These are phyloP conservation scores for Latrodectus geometricus DNA, from an alignment of 1,140 invertebrate species.

Conservation along the genomic window DNA sequence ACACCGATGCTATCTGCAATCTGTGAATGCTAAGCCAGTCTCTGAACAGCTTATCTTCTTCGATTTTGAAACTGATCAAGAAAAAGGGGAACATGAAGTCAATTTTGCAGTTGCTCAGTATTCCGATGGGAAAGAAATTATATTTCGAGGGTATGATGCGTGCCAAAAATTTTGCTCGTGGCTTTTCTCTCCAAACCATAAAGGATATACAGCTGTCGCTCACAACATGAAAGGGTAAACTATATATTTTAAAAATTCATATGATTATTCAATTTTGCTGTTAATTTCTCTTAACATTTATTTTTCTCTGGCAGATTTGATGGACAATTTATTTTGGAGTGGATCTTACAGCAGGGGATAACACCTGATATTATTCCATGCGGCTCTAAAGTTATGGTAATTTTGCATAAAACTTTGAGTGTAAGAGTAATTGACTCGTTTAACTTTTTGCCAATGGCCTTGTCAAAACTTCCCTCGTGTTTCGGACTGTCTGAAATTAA, in stretches of 20 bases:
- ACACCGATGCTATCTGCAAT: background rate
- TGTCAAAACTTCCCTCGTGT: conserved; percentile 22
- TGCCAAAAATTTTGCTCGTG: conserved; percentile 2
- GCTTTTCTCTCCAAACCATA: conserved; percentile 13
- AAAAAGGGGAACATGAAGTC: background rate
- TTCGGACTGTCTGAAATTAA: conserved; percentile 34
- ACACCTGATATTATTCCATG: conserved; percentile 6
- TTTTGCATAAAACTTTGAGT: background rate
- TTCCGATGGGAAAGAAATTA: background rate
- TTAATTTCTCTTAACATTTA: background rate
- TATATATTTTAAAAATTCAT: background rate
- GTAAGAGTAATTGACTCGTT: conserved; percentile 15
- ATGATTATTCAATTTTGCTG: background rate
- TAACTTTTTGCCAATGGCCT: conserved; percentile 58
- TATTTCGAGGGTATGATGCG: background rate
- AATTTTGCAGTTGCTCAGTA: conserved; percentile 17
- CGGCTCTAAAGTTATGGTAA: conserved; percentile 11
- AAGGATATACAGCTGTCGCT: conserved; percentile 10
- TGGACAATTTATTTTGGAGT: conserved; percentile 16
- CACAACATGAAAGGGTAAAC: conserved; percentile 43
- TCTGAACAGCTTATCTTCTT: conserved; percentile 7
- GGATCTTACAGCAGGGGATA: conserved; percentile 1
- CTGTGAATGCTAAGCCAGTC: background rate
- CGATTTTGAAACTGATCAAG: conserved; percentile 27
- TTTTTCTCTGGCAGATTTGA: conserved; percentile 18